Evolutionary conservation across 1,140 invertebrate species (phyloP).

Genomic region (Listronotus bonariensis): DNA sequence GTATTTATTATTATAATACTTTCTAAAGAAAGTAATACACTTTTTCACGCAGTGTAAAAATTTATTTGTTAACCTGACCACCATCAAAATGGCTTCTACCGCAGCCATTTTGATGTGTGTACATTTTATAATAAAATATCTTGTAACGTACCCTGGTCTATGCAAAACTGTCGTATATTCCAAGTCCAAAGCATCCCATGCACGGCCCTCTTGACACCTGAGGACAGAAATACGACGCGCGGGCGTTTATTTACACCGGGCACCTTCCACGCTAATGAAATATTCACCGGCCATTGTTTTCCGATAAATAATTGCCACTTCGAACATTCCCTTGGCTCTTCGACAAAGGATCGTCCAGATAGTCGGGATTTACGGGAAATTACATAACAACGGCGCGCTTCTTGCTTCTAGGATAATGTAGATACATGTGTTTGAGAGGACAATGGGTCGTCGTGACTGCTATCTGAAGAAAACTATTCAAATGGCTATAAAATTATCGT

Average conservation of each 20-base stretch:
- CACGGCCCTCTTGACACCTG: slow-evolving; percentile 21
- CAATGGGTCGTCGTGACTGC: slow-evolving; percentile 9
- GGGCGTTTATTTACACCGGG: slow-evolving; percentile 28
- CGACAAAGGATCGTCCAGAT: slow-evolving; percentile 42
- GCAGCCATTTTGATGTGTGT: not conserved
- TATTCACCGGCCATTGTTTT: slow-evolving; percentile 45
- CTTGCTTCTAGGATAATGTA: slow-evolving; percentile 9
- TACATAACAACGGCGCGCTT: slow-evolving; percentile 29
- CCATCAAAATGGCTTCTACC: no score
- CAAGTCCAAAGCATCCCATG: slow-evolving; percentile 16
- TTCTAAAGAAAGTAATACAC: no score
- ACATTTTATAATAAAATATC: slow-evolving; percentile 21
- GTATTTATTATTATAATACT: no score
- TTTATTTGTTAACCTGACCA: no score
- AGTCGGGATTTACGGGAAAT: slow-evolving; percentile 40
- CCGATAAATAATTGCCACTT: slow-evolving; percentile 45
- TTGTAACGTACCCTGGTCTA: slow-evolving; percentile 3
- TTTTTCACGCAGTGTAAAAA: no score
- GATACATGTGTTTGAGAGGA: slow-evolving; percentile 7
- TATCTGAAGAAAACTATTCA: slow-evolving; percentile 1
- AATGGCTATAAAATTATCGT: not conserved
- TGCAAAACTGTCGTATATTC: slow-evolving; percentile 12
- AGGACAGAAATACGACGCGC: slow-evolving; percentile 26
- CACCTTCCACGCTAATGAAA: slow-evolving; percentile 40
- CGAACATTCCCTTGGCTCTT: slow-evolving; percentile 41